Base-by-base conservation (phyloP, 2,888 invertebrate genomes). In the Acheta domesticus region DNA sequence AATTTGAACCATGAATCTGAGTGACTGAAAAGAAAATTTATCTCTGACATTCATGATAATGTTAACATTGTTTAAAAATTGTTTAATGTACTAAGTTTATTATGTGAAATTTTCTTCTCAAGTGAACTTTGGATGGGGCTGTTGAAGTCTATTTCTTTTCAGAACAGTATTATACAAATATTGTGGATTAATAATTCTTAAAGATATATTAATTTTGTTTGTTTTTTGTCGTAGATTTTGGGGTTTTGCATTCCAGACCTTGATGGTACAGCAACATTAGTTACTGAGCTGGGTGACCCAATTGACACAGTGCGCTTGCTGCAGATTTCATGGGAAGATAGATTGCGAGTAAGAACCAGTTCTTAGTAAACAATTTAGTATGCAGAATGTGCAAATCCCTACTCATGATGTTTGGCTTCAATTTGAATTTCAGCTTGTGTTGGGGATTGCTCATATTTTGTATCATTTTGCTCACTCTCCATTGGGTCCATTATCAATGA, bases 301-400 rank as follows among this genome's bases (percentile, higher is more conserved):
- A 84, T 88, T 79, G 87, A 88, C 84, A 85, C 88, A 49, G 87
- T 89, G 75, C 84, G 84, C 80, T 83, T 89, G 36, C 85, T 89
- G 74, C 88, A 88, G 83, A 85, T 88, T 84, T 86, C 87, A 48
- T 89, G 88, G 88, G 88, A 88, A 83, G 87, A 88, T 80, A 83
- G 88, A 81, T 84, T 89, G 11, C 84, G 86, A 84, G 88, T 89
- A 84, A 84, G 85, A 84, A 80, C 49, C 20, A 21, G n/a, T 48
- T 48, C 11, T 2, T 76, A 19, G 19, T 19, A n/a, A 11, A 11
- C 4, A 12, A 21, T 75, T 75, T 75, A 23, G 16, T 5, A 14
- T 23, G 4, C 5, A 20, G 21, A 14, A 77, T 50, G 20, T 12
- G 14, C 73, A 50, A 62, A 62, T 20, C 1, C 50, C 19, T 48